Conservation (phyloP, 2,113 vertebrate genomes). For the Rhinolophus sinicus region DNA sequence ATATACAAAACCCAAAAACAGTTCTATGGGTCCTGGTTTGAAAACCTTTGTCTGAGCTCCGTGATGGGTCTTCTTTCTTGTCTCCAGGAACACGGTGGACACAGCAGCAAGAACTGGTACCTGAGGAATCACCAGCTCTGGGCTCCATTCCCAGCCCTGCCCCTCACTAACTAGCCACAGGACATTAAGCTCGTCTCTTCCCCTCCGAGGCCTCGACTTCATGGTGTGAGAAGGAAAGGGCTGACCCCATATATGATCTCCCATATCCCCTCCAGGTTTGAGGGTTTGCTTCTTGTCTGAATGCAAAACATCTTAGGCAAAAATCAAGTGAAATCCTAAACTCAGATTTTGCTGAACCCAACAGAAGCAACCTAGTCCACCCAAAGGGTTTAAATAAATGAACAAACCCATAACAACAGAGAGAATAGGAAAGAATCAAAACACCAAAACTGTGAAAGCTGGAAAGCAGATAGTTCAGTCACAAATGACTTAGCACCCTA, state of each 20-base stretch:
- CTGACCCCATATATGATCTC: background rate
- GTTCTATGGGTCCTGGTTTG: background rate
- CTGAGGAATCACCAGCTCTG: background rate
- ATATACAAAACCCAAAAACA: background rate
- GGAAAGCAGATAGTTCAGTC: background rate
- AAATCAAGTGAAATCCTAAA: conserved; percentile 37
- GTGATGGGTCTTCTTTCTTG: background rate
- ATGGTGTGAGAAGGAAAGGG: background rate
- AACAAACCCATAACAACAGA: background rate
- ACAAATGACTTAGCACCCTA: background rate
- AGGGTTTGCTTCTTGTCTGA: background rate
- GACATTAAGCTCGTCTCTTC: background rate
- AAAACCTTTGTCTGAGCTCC: background rate
- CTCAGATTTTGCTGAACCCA: background rate
- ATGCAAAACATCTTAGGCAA: background rate
- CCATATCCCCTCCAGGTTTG: background rate
- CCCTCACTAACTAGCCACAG: background rate
- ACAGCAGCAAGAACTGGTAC: background rate
- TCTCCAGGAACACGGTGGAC: background rate
- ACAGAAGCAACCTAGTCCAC: background rate
- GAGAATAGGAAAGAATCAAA: background rate
- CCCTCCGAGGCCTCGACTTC: background rate
- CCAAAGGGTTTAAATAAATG: conserved; percentile 7
- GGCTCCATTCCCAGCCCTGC: background rate
- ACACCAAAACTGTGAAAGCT: background rate